A percentile compares a stretch with the other conserved stretches of the same genome.
These are phyloP conservation scores for Drosophila paranaensis DNA, from an alignment of 2,888 invertebrate genomes.

Conservation along the genomic window DNA sequence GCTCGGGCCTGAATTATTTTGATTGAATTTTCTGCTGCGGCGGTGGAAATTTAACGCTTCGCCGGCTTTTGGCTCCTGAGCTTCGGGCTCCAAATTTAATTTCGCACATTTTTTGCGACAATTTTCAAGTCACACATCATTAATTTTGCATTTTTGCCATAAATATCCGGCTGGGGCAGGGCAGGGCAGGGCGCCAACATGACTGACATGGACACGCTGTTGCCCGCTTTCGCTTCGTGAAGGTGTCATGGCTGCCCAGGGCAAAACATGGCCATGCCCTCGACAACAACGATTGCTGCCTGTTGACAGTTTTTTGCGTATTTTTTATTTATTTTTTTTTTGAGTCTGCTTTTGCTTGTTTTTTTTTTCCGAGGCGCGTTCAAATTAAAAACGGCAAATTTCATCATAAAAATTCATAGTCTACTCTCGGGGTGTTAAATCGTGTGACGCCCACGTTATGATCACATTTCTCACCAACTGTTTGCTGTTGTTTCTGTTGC, in stretches of 20 bases:
- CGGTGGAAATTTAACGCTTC: conserved; percentile 52
- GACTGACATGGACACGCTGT: conserved; percentile 47
- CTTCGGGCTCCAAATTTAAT: conserved; percentile 53
- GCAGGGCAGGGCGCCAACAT: conserved; percentile 7
- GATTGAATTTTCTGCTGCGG: conserved; percentile 56
- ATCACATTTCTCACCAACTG: conserved; percentile 38
- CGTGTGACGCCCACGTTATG: conserved; percentile 40
- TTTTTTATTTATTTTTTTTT: conserved; percentile 1
- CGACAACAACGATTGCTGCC: background rate
- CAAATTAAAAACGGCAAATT: conserved; percentile 66
- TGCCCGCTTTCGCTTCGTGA: conserved; percentile 13
- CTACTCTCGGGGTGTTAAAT: conserved; percentile 55
- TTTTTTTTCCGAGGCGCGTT: conserved; percentile 13
- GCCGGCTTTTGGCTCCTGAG: conserved; percentile 24
- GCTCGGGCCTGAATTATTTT: conserved; percentile 37
- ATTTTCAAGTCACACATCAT: conserved; percentile 75
- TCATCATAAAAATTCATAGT: conserved; percentile 67
- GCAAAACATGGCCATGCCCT: conserved; percentile 32
- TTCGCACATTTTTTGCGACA: conserved; percentile 60
- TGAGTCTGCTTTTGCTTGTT: conserved; percentile 14
- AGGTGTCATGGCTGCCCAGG: conserved; percentile 44
- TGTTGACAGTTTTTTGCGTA: conserved; percentile 26
- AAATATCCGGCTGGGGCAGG: conserved; percentile 60
- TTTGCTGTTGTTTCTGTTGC: conserved; percentile 4
- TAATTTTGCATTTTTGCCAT: conserved; percentile 77